phyloP scores from a whole-genome alignment of 2,797 vertebrate species.

The Parauchenoglanis punctatus region DNA sequence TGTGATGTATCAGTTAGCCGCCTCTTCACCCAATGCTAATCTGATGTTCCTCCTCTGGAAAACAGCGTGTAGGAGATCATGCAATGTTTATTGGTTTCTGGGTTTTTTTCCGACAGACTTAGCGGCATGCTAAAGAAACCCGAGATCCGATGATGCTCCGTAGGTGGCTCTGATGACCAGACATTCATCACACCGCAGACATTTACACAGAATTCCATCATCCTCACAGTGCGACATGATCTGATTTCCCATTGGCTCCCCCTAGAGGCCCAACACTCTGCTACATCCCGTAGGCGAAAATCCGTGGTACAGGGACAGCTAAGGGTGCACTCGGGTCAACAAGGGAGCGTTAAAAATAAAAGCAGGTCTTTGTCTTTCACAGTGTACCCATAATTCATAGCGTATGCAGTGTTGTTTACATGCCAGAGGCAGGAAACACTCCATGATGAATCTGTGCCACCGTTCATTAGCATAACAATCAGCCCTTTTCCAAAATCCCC shows the following conservation, averaged over 20 bases:
- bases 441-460: conserved; percentile 24
- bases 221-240: neutral
- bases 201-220: neutral
- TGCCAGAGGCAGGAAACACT: conserved; percentile 39
- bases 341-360: conserved; percentile 4
- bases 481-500: conserved; percentile 9
- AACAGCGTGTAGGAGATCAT: neutral
- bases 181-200: conserved; percentile 1
- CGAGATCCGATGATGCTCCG: neutral
- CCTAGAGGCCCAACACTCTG: neutral
- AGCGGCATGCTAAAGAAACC: neutral
- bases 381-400: conserved; percentile 29
- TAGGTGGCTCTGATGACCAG: neutral
- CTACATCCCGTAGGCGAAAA: conserved; percentile 12
- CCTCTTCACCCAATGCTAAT: conserved; percentile 6
- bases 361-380: conserved; percentile 25
- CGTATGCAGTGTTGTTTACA: conserved; percentile 18
- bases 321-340: neutral
- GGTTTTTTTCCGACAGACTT: too few relatives aligned
- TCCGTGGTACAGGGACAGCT: neutral
- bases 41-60: conserved; percentile 7
- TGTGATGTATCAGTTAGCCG: neutral
- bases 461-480: conserved; percentile 38
- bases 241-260: neutral
- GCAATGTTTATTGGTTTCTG: neutral